These are phyloP conservation scores for Meliscaeva auricollis DNA, from an alignment of 2,888 invertebrate species.

Conservation along the genomic window DNA sequence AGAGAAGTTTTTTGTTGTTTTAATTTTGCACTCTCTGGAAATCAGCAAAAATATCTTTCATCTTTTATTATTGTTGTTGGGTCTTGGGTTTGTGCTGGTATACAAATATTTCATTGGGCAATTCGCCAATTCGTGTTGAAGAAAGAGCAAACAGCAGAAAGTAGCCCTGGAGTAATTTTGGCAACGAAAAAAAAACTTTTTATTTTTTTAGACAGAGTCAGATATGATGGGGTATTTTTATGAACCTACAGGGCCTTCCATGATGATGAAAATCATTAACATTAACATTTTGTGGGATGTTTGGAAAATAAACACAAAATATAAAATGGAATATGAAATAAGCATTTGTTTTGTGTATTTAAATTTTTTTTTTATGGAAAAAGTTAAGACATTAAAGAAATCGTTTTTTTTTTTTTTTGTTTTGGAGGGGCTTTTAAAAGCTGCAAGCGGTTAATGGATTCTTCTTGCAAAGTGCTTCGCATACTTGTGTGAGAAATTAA, in stretches of 20 bases:
- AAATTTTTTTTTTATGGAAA: constrained; percentile 12
- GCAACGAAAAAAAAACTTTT: neutral
- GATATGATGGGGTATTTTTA: constrained; percentile 7
- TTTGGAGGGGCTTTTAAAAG: neutral
- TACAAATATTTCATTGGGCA: constrained; percentile 7
- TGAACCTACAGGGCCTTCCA: constrained; percentile 16
- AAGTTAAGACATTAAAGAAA: constrained; percentile 26
- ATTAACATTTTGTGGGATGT: constrained; percentile 26
- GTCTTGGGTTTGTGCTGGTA: neutral
- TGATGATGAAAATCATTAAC: constrained; percentile 33
- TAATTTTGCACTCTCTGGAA: constrained; percentile 10
- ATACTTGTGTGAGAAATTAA: neutral
- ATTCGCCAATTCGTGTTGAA: constrained; percentile 10
- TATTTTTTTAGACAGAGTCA: constrained; percentile 10
- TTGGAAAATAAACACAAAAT: constrained; percentile 37
- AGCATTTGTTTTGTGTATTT: constrained; percentile 3
- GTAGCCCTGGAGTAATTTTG: constrained; percentile 27
- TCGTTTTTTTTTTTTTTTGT: neutral
- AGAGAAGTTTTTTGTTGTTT: neutral
- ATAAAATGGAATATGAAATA: constrained; percentile 27
- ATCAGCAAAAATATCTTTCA: constrained; percentile 31
- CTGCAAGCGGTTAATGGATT: constrained; percentile 9
- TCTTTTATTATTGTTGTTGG: neutral
- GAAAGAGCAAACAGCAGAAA: neutral
- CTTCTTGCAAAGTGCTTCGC: neutral